These are phyloP conservation scores for Phortica okadai DNA, from an alignment of 2,888 invertebrate species.

Conservation along the genomic window DNA sequence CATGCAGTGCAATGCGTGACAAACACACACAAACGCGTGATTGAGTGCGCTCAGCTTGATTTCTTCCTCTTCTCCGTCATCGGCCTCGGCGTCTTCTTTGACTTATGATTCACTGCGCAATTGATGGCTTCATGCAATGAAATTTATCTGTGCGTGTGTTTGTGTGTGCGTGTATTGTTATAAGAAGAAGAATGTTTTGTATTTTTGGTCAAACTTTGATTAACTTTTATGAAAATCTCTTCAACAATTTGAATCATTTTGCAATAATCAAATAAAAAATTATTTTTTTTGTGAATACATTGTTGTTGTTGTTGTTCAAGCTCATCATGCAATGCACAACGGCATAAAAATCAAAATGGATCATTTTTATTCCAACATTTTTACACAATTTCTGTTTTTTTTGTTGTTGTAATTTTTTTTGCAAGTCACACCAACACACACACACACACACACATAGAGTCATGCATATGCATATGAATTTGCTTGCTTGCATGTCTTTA, in stretches of 20 bases:
- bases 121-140: background rate
- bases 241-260: no score
- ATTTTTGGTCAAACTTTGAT: no score
- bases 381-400: background rate
- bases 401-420: background rate
- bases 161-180: background rate
- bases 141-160: background rate
- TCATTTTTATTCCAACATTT: no score
- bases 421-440: constrained; percentile 1
- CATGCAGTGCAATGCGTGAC: background rate
- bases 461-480: background rate
- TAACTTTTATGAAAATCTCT: no score
- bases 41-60: background rate
- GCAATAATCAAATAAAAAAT: no score
- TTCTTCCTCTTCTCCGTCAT: background rate
- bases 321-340: no score
- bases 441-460: background rate
- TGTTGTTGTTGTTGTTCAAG: no score
- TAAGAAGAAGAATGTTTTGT: no score
- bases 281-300: no score
- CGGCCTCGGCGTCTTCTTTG: no score
- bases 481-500: constrained; percentile 11
- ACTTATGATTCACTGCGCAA: no score
- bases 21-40: background rate
- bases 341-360: no score